Base-by-base conservation (phyloP, 2,888 invertebrate species). In the Fragum fragum region DNA sequence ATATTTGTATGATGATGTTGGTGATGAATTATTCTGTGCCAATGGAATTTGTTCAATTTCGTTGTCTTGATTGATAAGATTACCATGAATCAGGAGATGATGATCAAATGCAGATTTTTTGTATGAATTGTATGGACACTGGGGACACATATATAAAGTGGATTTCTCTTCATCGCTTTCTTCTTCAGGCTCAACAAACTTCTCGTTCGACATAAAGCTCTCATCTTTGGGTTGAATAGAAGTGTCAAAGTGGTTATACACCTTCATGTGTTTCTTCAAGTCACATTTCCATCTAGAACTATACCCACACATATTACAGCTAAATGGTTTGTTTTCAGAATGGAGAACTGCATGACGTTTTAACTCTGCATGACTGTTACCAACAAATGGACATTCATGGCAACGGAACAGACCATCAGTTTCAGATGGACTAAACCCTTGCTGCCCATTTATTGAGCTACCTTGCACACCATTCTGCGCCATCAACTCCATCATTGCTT, bases 221-320 rank as follows among this genome's bases (percentile, higher is more conserved):
- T 71, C 77, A 9, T 47, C 47, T 47, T 14, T 14, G 52, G 80
- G 66, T 11, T 69, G 76, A 28, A 79, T 82, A 5, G 84, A 77
- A 23, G 63, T 66, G 69, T 80, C 74, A 71, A 81, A 88, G 75
- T 94, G 94, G 69, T 91, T 90, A 82, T 93, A 93, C 14, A 92
- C 91, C 69, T 88, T 88, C 79, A 92, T 90, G 81, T 94, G 94
- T 74, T 94, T 94, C 86, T 94, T 94, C 53, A 94, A 82, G 81
- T 94, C 94, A 83, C 93, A 93, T 74, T 93, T 94, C 94, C 94
- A 94, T 72, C 93, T 90, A 21, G 93, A 91, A 61, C 92, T 91
- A 83, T 94, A 94, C 11, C 91, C 91, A 87, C 94, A 94, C 32
- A 91, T 88, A 18, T 87, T 82, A 79, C 94, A 94, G 29, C 81